Evolutionary conservation across 92 coral and sea anemone species (phyloP).

Genomic region (Metridium senile): DNA sequence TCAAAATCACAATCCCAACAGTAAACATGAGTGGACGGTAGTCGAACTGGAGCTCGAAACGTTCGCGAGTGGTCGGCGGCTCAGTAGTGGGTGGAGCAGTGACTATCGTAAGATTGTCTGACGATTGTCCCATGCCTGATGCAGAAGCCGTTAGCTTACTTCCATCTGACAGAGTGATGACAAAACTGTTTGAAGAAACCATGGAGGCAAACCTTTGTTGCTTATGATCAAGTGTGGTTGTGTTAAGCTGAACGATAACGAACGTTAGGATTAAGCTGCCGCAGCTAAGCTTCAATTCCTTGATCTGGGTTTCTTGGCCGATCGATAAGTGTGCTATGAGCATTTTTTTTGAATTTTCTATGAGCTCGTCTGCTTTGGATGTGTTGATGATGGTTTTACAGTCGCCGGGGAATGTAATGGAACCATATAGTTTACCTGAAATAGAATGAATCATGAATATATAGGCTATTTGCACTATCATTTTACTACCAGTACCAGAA

Average conservation of each 20-base stretch:
- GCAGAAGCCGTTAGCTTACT: not conserved
- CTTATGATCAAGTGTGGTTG: not conserved
- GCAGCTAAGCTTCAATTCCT: not conserved
- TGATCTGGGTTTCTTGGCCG: not conserved
- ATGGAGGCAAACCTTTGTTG: not conserved
- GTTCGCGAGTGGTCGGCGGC: constrained; percentile 33
- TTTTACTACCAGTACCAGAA: too few relatives aligned
- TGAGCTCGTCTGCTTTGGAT: not conserved
- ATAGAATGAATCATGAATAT: not conserved
- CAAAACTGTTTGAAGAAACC: not conserved
- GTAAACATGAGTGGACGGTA: constrained; percentile 56
- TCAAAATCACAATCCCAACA: constrained; percentile 40
- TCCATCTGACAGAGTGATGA: constrained; percentile 13
- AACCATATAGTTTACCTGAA: not conserved
- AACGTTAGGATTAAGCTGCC: constrained; percentile 19
- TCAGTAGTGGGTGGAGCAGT: constrained; percentile 7
- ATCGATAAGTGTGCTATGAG: not conserved
- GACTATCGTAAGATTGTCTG: constrained; percentile 1
- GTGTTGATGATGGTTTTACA: not conserved
- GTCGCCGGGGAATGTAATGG: constrained; percentile 11
- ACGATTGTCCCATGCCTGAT: not conserved
- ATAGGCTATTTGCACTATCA: too few relatives aligned
- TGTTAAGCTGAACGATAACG: not conserved
- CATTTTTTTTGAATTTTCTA: not conserved
- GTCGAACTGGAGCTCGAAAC: constrained; percentile 45